Evolutionary conservation across 1,140 invertebrate genomes (phyloP).

Genomic region (Colletes latitarsis): DNA sequence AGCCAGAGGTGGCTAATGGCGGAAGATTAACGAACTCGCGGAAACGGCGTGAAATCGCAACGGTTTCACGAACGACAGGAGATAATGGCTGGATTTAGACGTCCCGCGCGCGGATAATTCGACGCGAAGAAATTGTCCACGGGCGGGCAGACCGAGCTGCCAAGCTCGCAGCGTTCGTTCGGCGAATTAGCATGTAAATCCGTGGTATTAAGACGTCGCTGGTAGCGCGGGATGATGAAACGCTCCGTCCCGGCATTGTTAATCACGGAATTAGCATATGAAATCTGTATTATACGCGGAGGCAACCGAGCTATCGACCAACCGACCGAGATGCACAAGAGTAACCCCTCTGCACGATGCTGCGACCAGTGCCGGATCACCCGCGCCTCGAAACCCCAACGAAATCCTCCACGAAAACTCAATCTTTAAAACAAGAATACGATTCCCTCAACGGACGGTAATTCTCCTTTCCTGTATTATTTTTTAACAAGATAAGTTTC

Average conservation of each 20-base stretch:
- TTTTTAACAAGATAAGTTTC: too few relatives aligned
- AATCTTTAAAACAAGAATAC: too few relatives aligned
- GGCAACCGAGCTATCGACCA: slow-evolving; percentile 47
- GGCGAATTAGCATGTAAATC: slow-evolving; percentile 70
- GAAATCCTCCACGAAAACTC: too few relatives aligned
- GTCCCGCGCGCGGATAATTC: slow-evolving; percentile 40
- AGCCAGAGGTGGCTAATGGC: neutral
- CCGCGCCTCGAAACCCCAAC: neutral
- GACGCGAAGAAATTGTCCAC: slow-evolving; percentile 50
- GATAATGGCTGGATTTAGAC: slow-evolving; percentile 36
- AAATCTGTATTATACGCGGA: slow-evolving; percentile 73
- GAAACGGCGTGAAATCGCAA: slow-evolving; percentile 39
- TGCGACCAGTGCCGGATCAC: slow-evolving; percentile 31
- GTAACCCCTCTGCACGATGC: slow-evolving; percentile 39
- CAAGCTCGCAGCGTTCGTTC: slow-evolving; percentile 32
- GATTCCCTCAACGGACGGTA: too few relatives aligned
- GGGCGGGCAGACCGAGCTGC: slow-evolving; percentile 10
- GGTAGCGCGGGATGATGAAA: slow-evolving; percentile 71
- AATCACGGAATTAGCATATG: slow-evolving; percentile 78
- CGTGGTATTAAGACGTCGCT: slow-evolving; percentile 68
- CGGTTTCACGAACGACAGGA: slow-evolving; percentile 34
- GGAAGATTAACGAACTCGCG: slow-evolving; percentile 33
- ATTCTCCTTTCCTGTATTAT: too few relatives aligned
- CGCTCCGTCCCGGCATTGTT: slow-evolving; percentile 71
- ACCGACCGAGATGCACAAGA: slow-evolving; percentile 46